Conservation (phyloP, 1,140 invertebrate genomes). For the Papilio xuthus region DNA sequence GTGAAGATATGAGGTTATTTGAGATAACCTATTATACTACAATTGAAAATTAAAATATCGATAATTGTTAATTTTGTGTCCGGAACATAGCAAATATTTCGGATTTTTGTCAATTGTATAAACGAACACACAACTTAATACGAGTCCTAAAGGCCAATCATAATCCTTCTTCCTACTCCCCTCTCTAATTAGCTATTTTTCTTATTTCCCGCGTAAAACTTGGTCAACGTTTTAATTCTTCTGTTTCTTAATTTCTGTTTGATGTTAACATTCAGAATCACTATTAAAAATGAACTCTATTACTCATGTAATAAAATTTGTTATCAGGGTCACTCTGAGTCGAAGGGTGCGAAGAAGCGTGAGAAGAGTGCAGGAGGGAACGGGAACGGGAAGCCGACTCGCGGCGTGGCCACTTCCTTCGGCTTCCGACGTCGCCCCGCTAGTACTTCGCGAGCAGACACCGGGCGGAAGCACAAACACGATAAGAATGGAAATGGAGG, state of each 20-base stretch:
- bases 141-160: too few species aligned
- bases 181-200: too few species aligned
- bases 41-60: too few species aligned
- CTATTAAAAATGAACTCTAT: background rate
- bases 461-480: conserved; percentile 64
- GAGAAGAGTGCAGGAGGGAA: conserved; percentile 74
- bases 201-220: too few species aligned
- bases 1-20: background rate
- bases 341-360: conserved; percentile 83
- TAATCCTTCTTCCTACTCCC: too few species aligned
- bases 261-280: background rate
- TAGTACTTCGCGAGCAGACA: conserved; percentile 81
- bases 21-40: background rate
- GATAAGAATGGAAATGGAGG: conserved; percentile 81
- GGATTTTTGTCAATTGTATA: too few species aligned
- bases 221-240: background rate
- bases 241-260: too few species aligned
- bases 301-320: background rate
- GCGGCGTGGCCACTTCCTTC: conserved; percentile 86
- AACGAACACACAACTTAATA: too few species aligned
- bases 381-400: conserved; percentile 73
- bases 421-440: conserved; percentile 84
- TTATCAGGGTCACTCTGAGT: conserved; percentile 79
- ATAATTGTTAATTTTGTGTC: too few species aligned
- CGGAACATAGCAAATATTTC: too few species aligned